phyloP scores from a whole-genome alignment of 2,888 invertebrate species.

The Oscheius myriophilus region DNA sequence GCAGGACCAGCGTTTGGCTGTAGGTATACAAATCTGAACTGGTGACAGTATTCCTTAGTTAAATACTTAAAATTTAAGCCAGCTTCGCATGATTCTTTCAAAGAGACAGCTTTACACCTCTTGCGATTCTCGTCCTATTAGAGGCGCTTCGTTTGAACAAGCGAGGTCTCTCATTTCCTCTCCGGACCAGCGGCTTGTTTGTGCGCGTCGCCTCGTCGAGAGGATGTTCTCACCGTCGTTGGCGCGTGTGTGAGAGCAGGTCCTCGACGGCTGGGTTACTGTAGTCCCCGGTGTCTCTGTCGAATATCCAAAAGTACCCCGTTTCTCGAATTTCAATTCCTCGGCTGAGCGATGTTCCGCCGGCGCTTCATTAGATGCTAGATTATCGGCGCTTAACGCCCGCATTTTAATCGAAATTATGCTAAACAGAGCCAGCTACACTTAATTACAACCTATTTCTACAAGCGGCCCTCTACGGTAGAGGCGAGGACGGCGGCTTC shows the following conservation, averaged over 20 bases:
- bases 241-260: not conserved
- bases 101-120: not conserved
- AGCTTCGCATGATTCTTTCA: slow-evolving; percentile 1
- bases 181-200: slow-evolving; percentile 4
- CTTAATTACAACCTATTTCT: slow-evolving; percentile 9
- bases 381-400: slow-evolving; percentile 24
- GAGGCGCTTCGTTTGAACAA: no score
- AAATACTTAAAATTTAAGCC: no score
- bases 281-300: no score
- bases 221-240: slow-evolving; percentile 29
- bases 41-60: no score
- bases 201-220: slow-evolving; percentile 26
- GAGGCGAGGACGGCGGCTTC: slow-evolving; percentile 14
- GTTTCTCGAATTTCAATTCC: slow-evolving; percentile 1
- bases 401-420: slow-evolving; percentile 33
- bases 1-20: no score
- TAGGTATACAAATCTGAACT: no score
- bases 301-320: not conserved
- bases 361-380: slow-evolving; percentile 25
- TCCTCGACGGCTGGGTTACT: no score
- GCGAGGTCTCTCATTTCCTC: no score
- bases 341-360: slow-evolving; percentile 6
- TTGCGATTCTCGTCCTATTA: not conserved
- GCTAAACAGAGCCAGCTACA: slow-evolving; percentile 21
- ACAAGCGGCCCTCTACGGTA: slow-evolving; percentile 7